phyloP scores from a whole-genome alignment of 1,140 invertebrate genomes.

The Zaprionus ghesquierei region DNA sequence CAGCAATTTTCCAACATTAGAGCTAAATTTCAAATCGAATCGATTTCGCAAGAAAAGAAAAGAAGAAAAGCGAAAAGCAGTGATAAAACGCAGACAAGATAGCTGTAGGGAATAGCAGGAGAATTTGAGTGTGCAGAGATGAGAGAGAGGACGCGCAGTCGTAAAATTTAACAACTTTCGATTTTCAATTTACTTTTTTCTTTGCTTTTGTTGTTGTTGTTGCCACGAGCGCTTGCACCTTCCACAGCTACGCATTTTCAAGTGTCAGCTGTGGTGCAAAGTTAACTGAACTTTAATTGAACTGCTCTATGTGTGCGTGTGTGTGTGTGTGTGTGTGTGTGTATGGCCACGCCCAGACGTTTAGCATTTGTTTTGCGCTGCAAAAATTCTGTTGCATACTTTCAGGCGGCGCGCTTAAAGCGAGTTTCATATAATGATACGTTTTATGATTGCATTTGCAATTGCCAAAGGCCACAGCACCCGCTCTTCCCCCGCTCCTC shows the following conservation, averaged over 20 bases:
- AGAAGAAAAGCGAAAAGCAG: neutral
- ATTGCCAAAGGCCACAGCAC: neutral
- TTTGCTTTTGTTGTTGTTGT: neutral
- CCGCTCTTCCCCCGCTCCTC: neutral
- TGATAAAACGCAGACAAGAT: neutral
- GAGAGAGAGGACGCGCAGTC: slow-evolving; percentile 5
- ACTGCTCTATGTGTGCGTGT: neutral
- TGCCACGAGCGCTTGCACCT: slow-evolving; percentile 17
- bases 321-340: neutral
- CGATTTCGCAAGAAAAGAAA: neutral
- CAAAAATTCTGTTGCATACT: slow-evolving; percentile 55
- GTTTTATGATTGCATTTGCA: slow-evolving; percentile 78
- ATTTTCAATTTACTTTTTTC: slow-evolving; percentile 63
- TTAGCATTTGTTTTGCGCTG: neutral
- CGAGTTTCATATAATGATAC: slow-evolving; percentile 76
- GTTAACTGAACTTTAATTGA: slow-evolving; percentile 55
- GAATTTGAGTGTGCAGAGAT: no score
- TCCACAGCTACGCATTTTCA: neutral
- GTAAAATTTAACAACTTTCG: slow-evolving; percentile 74
- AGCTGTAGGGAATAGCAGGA: neutral
- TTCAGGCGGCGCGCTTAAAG: slow-evolving; percentile 28
- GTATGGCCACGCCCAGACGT: neutral
- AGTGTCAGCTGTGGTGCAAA: slow-evolving; percentile 13
- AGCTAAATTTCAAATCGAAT: slow-evolving; percentile 10
- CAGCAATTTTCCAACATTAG: slow-evolving; percentile 55